These are phyloP conservation scores for Micronisus gabar DNA, from an alignment of 2,113 vertebrate genomes.

Conservation along the genomic window DNA sequence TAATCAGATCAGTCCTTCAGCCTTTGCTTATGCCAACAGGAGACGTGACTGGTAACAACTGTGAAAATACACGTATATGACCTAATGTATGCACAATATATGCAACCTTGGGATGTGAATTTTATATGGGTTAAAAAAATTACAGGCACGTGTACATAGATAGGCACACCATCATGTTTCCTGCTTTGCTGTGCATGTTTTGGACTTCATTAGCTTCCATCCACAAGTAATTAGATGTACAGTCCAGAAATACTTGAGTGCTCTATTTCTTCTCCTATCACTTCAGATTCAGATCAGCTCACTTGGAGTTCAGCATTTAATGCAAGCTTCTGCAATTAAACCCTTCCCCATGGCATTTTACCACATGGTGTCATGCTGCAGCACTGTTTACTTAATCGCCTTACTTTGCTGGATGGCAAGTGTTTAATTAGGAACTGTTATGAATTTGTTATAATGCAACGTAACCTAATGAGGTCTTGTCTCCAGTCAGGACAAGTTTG, in stretches of 20 bases:
- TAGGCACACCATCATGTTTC: neutral
- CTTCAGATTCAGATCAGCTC: neutral
- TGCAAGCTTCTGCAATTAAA: conserved; percentile 29
- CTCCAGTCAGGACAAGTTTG: neutral
- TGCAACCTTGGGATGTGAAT: neutral
- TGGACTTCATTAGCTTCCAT: neutral
- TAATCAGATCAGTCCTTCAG: neutral
- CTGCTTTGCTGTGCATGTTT: conserved; percentile 22
- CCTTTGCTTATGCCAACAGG: conserved; percentile 31
- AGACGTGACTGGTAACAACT: neutral
- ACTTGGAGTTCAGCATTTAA: neutral
- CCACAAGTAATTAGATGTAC: conserved; percentile 16
- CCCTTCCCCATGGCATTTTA: conserved; percentile 1
- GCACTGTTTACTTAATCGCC: neutral
- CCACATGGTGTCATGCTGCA: conserved; percentile 21
- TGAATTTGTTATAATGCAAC: neutral
- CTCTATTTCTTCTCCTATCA: conserved; percentile 3
- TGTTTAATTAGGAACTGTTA: conserved; percentile 23
- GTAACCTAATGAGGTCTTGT: neutral
- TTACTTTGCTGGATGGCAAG: conserved; percentile 18
- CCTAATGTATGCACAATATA: neutral
- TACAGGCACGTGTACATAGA: fast-evolving
- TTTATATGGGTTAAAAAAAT: neutral
- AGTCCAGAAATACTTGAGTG: neutral
- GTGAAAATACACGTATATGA: neutral